Evolutionary conservation across 2,797 vertebrate genomes (phyloP).

Genomic region (Spinus olivaceus): DNA sequence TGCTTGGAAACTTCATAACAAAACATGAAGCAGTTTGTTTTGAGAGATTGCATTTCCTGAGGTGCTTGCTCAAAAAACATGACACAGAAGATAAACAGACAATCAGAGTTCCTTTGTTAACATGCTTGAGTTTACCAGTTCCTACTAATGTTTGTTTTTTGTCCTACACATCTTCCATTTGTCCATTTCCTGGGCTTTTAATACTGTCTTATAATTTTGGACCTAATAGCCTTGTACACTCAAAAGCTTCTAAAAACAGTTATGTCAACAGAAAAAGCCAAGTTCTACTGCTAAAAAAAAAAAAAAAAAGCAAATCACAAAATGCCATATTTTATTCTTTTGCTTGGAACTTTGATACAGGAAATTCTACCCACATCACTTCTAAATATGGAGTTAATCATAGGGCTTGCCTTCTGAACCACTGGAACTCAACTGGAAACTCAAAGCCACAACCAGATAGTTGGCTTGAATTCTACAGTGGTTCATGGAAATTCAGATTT

Average conservation of each 20-base stretch:
- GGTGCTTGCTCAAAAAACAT: background rate
- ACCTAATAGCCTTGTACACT: background rate
- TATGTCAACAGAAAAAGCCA: background rate
- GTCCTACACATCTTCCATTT: background rate
- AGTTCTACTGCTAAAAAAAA: background rate
- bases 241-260: background rate
- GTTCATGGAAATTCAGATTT: conserved; percentile 13
- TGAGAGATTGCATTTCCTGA: background rate
- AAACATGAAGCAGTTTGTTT: background rate
- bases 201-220: background rate
- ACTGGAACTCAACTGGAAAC: background rate
- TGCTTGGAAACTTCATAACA: background rate
- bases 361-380: conserved; percentile 48
- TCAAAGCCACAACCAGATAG: conserved; percentile 19
- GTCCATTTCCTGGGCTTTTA: background rate
- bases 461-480: conserved; percentile 4
- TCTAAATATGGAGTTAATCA: conserved; percentile 69
- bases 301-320: background rate
- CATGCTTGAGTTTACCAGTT: background rate
- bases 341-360: conserved; percentile 36
- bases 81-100: background rate
- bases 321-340: conserved; percentile 12
- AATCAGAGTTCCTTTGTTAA: background rate
- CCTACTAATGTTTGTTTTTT: background rate
- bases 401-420: conserved; percentile 53